Evolutionary conservation across 2,888 invertebrate species (phyloP).

Genomic region (Nysson spinosus): DNA sequence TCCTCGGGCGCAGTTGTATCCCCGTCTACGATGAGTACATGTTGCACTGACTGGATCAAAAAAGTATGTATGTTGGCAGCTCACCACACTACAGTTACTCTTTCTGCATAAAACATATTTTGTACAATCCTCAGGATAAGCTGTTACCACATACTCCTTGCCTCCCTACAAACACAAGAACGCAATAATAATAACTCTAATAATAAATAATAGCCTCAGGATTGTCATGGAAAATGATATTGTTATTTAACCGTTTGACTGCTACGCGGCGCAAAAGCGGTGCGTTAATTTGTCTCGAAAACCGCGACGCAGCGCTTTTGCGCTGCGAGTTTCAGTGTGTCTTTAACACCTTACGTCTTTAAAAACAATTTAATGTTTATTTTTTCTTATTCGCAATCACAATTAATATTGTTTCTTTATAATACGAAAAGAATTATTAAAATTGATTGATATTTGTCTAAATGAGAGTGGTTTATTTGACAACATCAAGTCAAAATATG

Average conservation of each 20-base stretch:
- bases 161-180: conserved; percentile 9
- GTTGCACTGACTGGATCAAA: conserved; percentile 34
- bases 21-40: conserved; percentile 21
- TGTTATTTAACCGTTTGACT: neutral
- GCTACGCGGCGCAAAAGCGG: too few species aligned
- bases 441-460: too few species aligned
- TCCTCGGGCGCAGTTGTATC: conserved; percentile 12
- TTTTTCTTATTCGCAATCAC: too few species aligned
- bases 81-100: conserved; percentile 22
- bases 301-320: too few species aligned
- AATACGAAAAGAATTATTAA: too few species aligned
- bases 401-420: too few species aligned
- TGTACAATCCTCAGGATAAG: conserved; percentile 25
- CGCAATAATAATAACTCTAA: neutral
- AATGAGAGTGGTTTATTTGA: too few species aligned
- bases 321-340: too few species aligned
- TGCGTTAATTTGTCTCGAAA: too few species aligned
- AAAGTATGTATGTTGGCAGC: conserved; percentile 35
- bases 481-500: too few species aligned
- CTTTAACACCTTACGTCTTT: too few species aligned
- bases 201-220: neutral
- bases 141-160: conserved; percentile 22
- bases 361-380: too few species aligned
- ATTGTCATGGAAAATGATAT: neutral
- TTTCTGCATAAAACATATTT: conserved; percentile 35